Percentiles rank a stretch among this genome's conserved stretches.
These are phyloP conservation scores for Actinernus sp. DNA, from an alignment of 92 coral and sea anemone species.

Conservation along the genomic window DNA sequence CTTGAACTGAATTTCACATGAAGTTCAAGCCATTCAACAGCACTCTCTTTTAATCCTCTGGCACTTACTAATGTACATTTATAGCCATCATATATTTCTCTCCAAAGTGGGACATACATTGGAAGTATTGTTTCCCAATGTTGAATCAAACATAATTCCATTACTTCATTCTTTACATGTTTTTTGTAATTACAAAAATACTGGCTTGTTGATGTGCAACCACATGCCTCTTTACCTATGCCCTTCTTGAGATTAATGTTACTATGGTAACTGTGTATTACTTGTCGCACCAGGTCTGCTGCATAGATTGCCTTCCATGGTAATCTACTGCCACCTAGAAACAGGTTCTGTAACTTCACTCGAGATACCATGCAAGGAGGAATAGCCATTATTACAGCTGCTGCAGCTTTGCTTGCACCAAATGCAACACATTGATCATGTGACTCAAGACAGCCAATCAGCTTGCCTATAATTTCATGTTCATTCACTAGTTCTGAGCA, in stretches of 20 bases:
- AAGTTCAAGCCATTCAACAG: not conserved
- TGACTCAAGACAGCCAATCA: conserved; percentile 32
- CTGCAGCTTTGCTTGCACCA: conserved; percentile 63
- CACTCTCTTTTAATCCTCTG: not conserved
- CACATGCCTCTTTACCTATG: no score
- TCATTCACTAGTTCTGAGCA: conserved; percentile 22
- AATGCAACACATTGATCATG: conserved; percentile 64
- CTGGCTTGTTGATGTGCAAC: no score
- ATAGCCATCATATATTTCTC: conserved; percentile 3
- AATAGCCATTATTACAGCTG: conserved; percentile 6
- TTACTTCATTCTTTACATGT: not conserved
- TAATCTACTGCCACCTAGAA: not conserved
- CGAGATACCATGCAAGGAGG: conserved; percentile 16
- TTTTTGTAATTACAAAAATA: no score
- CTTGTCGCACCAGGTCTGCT: conserved; percentile 31
- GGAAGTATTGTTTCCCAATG: conserved; percentile 12
- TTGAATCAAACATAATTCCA: not conserved
- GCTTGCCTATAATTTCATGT: conserved; percentile 11
- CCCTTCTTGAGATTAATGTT: not conserved
- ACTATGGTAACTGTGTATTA: conserved; percentile 9
- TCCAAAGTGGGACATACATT: conserved; percentile 9
- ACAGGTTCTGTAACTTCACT: conserved; percentile 5
- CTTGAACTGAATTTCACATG: not conserved
- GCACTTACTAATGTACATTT: not conserved
- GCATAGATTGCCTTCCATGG: conserved; percentile 67